Evolutionary conservation across 2,797 vertebrate genomes (phyloP), one percentile per base, ranked within the genome.

Genomic region (Galagoides demidoff): DNA sequence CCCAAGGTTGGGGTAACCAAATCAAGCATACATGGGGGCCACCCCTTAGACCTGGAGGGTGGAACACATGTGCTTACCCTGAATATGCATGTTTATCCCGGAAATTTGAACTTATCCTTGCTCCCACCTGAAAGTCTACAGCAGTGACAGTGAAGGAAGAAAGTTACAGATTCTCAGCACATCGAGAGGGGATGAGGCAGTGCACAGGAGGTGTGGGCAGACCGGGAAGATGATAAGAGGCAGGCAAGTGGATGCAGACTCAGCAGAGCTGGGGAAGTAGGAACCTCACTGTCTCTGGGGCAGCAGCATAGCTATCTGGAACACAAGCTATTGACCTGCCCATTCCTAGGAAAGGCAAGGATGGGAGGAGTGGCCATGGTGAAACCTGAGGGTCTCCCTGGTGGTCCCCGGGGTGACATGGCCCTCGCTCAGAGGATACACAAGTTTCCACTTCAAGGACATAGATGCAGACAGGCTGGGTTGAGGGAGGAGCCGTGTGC

Each of bases 191-290:
- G 45, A 22, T 1, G 19, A 68, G 74, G 45, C 12, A 22, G n/a
- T 3, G 45, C 25, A 55, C 2, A 0, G 17, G n/a, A 5, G 12
- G 20, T 14, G 7, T 19, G 4, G 43, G 27, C 31, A 14, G 7
- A 7, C 17, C 49, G 4, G 12, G 85, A 17, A 52, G 22, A 52
- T 4, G 23, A 49, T 19, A 49, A 17, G 7, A 64, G 73, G 64
- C 7, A 8, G 43, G 34, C 3, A 70, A 37, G 43, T 49, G 43
- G n/a, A 52, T 1, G 3, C 0, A 0, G 23, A 13, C n/a, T 77
- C 11, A 4, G 57, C 23, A 49, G 59, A 22, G 3, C 6, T 27
- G n/a, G 23, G 6, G 10, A 3, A 63, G 39, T 5, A 5, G 37
- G 70, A 45, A 7, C 71, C 31, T 16, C 22, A 7, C 7, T 74